Conservation (phyloP, 1,140 invertebrate species). For the Drosophila repleta region DNA sequence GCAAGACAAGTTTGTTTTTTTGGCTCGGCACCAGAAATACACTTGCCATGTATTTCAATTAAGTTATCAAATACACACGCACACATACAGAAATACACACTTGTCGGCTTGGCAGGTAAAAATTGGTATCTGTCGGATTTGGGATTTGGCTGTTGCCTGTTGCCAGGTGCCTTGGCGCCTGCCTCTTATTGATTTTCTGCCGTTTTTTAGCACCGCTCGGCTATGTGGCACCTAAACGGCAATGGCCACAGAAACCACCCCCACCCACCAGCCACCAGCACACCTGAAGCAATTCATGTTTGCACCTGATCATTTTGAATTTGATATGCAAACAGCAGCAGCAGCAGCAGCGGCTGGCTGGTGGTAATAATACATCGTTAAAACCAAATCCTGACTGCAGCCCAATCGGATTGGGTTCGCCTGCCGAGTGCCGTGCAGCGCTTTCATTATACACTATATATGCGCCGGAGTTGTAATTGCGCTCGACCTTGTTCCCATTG, state of each 20-base stretch:
- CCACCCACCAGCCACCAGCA: not conserved
- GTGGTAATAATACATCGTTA: constrained; percentile 70
- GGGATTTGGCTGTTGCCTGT: constrained; percentile 48
- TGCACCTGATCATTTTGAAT: constrained; percentile 76
- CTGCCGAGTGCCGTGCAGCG: constrained; percentile 36
- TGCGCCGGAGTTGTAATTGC: constrained; percentile 55
- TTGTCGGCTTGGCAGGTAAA: constrained; percentile 7
- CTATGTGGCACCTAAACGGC: constrained; percentile 10
- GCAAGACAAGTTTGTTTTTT: constrained; percentile 33
- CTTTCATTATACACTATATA: constrained; percentile 44
- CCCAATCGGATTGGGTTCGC: not conserved
- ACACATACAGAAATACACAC: constrained; percentile 10
- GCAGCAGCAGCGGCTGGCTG: not conserved
- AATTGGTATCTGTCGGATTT: constrained; percentile 16
- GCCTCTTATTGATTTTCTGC: constrained; percentile 68
- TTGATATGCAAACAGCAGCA: constrained; percentile 69
- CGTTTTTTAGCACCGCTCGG: constrained; percentile 42
- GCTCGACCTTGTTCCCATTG: constrained; percentile 63
- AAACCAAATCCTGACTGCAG: constrained; percentile 18
- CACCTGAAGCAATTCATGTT: constrained; percentile 59
- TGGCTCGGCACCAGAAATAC: constrained; percentile 50
- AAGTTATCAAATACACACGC: constrained; percentile 70
- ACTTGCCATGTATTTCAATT: constrained; percentile 77
- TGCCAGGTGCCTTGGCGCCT: constrained; percentile 66
- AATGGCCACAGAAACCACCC: not conserved